Evolutionary conservation across 2,113 vertebrate species (phyloP), one percentile per base, ranked within the genome.

Genomic region (Paraplagusia blochii): DNA sequence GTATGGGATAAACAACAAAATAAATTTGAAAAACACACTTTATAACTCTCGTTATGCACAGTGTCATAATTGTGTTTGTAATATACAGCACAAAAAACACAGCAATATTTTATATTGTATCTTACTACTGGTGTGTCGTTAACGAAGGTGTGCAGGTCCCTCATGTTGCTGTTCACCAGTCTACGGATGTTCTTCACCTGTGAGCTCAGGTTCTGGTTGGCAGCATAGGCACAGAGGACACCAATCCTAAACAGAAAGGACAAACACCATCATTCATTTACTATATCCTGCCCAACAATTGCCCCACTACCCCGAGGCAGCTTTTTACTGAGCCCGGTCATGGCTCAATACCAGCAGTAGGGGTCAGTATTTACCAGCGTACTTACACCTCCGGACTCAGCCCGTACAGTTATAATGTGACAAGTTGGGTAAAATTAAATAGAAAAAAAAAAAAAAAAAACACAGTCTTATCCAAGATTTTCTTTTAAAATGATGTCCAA

Each of bases 131-230:
- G 93, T 5, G 93, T 92, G 59, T 92, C 82, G 2, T 91, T 92
- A 65, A 92, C 80, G 15, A 97, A 88, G 38, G 85, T 86, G 71
- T 90, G 90, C 80, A 99, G 60, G 77, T 99, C 97, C 72, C 89
- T 94, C 82, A 96, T 92, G 81, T 97, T 98, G 88, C 91, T 97
- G 76, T 92, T 92, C 52, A 93, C 87, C 81, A 98, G 68, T 11
- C 82, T 83, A 69, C 78, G 89, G 57, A 93, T 87, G 84, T 86
- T 91, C 83, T 89, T 88, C 65, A 94, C 72, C 83, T 93, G 90
- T 29, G 87, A 92, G 71, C 92, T 94, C 71, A 97, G 84, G 77
- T 95, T 92, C 72, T 96, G 92, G 85, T 95, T 97, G 63, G 95
- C 93, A 45, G 88, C 87, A 13, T 96, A 97, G 0, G 94, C 92